A percentile compares a stretch with the other conserved stretches of the same genome.
Conservation (phyloP, 2,797 vertebrate species). For the Tamandua tetradactyla region DNA sequence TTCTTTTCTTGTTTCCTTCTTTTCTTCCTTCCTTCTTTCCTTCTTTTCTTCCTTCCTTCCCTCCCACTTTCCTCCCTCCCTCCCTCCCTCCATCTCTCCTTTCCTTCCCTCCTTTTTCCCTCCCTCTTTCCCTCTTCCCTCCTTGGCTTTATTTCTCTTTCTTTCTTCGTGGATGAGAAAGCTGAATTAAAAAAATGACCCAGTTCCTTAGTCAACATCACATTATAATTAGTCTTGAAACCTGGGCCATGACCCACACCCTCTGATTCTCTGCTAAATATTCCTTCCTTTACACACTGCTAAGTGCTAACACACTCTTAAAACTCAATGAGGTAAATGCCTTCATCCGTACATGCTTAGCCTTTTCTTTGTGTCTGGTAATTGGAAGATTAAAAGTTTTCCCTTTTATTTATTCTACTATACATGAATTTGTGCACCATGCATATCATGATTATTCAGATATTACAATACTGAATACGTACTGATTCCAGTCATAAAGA, state of each 20-base stretch:
- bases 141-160: background rate
- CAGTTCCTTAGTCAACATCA: background rate
- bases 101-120: accelerated
- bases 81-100: no score
- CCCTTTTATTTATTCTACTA: background rate
- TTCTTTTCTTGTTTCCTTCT: background rate
- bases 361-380: background rate
- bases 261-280: background rate
- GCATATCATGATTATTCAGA: background rate
- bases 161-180: background rate
- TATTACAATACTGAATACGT: background rate
- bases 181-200: background rate
- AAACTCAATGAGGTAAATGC: background rate
- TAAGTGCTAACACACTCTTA: background rate
- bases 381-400: background rate
- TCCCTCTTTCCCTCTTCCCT: background rate
- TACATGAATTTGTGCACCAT: background rate
- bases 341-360: background rate
- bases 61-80: no score
- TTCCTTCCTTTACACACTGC: background rate
- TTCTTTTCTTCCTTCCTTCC: no score
- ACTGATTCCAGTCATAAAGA: background rate
- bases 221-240: background rate
- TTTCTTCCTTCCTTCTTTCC: background rate
- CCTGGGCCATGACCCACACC: background rate